Evolutionary conservation across 1,140 invertebrate genomes (phyloP), one percentile per base, ranked within the genome.

Genomic region (Maconellicoccus hirsutus): DNA sequence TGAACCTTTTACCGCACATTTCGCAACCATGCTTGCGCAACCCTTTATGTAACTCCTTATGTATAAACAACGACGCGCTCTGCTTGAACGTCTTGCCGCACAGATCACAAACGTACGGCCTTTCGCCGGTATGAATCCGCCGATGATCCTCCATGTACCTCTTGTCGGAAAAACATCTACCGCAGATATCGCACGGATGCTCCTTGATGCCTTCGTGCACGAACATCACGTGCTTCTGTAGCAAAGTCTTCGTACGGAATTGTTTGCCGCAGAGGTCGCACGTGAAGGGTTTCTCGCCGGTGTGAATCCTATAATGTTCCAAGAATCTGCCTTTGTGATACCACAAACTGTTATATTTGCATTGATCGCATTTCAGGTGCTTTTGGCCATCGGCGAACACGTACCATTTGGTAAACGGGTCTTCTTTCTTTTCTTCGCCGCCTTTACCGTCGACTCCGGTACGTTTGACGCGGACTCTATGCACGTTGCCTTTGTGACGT

Each of bases 261-360:
- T 86, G 84, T 76, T 89, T 90, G 0, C 87, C 87, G 76, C 89
- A 91, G 0, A 88, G 77, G 74, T 86, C 84, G 75, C 89, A 91
- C 19, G 86, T 85, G 75, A 85, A 89, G 1, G 87, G 86, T 71
- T 87, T 83, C 77, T 91, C 88, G 74, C 82, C 82, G 4, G 79
- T 79, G 74, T 84, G 83, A 1, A 71, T 70, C 21, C 69, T 52
- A 59, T 73, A 52, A 71, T 75, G 75, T 19, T 73, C 71, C 4
- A 72, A 29, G 29, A 74, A 73, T 21, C 70, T 69, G 19, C 70
- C 69, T 39, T 72, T 72, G 22, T 69, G 59, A 8, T 73, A 73
- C 38, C 73, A 69, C 21, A 72, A 26, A 59, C 75, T 74, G 19
- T 59, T 71, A 19, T 73, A 72, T 10, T 70, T 71, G 59, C 74